These are phyloP conservation scores for Scolopax bukidnonensis DNA, from an alignment of 2,797 vertebrate species.

Conservation along the genomic window DNA sequence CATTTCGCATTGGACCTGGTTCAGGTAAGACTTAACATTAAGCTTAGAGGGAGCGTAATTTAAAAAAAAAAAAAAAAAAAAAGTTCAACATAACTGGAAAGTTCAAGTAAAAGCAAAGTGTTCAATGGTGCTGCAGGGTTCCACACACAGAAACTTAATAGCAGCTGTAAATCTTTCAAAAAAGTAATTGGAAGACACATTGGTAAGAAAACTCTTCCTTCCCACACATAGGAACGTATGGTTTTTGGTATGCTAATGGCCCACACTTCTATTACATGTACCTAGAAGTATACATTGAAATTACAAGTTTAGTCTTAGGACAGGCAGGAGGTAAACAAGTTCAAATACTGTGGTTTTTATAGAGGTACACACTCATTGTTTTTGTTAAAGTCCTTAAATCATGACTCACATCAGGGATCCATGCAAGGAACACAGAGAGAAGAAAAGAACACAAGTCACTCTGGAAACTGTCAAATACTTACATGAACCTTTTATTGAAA, in stretches of 20 bases:
- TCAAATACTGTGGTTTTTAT: background rate
- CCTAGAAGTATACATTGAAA: background rate
- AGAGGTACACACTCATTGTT: background rate
- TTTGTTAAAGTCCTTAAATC: background rate
- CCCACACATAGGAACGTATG: fast-evolving
- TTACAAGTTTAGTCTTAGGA: background rate
- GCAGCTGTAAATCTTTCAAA: background rate
- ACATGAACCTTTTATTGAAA: background rate
- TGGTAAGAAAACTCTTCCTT: background rate
- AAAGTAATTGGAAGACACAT: background rate
- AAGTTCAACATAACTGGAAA: background rate
- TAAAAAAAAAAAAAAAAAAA: background rate
- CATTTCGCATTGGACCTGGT: background rate
- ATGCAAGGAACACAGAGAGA: background rate
- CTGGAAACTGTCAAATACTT: background rate
- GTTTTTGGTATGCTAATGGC: background rate
- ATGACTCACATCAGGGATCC: background rate
- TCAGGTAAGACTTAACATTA: background rate
- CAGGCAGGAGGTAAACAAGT: background rate
- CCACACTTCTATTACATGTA: background rate
- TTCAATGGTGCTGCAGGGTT: background rate
- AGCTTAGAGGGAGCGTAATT: background rate
- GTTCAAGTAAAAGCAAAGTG: background rate
- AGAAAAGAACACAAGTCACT: background rate
- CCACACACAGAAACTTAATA: background rate